Percentiles rank a stretch among this genome's conserved stretches.
Evolutionary conservation across 2,888 invertebrate species (phyloP).

Genomic region (Polyommatus iphigenia): DNA sequence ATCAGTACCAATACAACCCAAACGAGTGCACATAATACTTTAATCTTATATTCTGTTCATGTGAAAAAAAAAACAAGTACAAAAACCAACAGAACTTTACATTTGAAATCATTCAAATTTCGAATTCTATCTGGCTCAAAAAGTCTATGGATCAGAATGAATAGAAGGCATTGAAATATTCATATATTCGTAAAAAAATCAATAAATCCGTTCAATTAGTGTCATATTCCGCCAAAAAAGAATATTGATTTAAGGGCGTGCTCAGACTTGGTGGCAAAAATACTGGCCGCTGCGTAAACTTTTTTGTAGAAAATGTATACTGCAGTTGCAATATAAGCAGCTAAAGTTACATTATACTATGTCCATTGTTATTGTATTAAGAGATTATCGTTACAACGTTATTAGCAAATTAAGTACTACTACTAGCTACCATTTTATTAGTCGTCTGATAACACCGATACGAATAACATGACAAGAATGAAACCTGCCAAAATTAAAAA

Average conservation of each 20-base stretch:
- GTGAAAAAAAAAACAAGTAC: neutral
- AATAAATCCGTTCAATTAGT: conserved; percentile 59
- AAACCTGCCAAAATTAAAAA: too few relatives aligned
- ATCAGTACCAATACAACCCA: neutral
- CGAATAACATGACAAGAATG: too few relatives aligned
- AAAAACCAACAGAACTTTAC: neutral
- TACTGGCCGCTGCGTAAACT: too few relatives aligned
- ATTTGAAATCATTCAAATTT: neutral
- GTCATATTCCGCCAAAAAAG: conserved; percentile 59
- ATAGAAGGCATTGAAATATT: conserved; percentile 11
- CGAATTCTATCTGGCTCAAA: neutral
- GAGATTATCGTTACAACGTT: too few relatives aligned
- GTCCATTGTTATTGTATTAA: too few relatives aligned
- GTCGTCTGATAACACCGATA: too few relatives aligned
- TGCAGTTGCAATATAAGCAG: too few relatives aligned
- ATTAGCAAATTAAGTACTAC: too few relatives aligned
- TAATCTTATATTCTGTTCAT: neutral
- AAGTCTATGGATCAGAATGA: neutral
- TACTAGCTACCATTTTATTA: too few relatives aligned
- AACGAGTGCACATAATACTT: neutral
- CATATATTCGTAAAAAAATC: conserved; percentile 39
- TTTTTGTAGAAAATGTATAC: too few relatives aligned
- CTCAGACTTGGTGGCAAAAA: neutral
- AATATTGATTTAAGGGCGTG: conserved; percentile 53
- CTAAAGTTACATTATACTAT: too few relatives aligned